Base-by-base conservation (phyloP, 2,888 invertebrate species). In the Drosophila eohydei region DNA sequence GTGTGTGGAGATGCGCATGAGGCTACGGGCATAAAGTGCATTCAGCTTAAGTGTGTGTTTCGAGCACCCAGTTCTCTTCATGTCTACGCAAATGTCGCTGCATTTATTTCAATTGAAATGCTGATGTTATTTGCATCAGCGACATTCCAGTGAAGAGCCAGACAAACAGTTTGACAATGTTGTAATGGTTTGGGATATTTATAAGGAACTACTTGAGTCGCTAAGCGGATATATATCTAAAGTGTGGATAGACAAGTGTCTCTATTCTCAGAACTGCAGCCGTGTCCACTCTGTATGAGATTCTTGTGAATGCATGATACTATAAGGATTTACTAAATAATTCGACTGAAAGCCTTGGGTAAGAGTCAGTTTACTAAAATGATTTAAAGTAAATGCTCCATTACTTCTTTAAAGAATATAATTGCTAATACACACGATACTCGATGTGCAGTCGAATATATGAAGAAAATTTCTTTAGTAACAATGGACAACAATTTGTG, bases 81-180 rank as follows among this genome's bases (percentile, higher is more conserved):
- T 74, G 71, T 67, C 74, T 73, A 80, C 77, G 77, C 63, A 76
- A 78, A 76, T 74, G 74, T 60, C 67, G 52, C 57, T 71, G 78
- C 81, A 81, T 81, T 79, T 74, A 81, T 68, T 81, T 81, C 74
- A 80, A 80, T 80, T 80, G 78, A 74, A 78, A 68, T 74, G 60
- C 68, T 66, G 67, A 65, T 48, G 64, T 52, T 74, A 32, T 68
- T 64, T 21, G 66, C 54, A 63, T 52, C 48, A 61, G 73, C 69
- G 41, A 32, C 44, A 63, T 67, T 61, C 16, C 48, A 40, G 9
- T 3, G 21, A 48, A 43, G 51, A 50, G 43, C 30, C 43, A 38
- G 56, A 52, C 68, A 40, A 51, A 16, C 60, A 16, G 32, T 8
- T 21, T 34, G 30, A 52, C 32, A 50, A 67, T 57, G 38, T 40